Base-by-base conservation (phyloP, 2,888 invertebrate genomes). In the Pseudanteris insignis region DNA sequence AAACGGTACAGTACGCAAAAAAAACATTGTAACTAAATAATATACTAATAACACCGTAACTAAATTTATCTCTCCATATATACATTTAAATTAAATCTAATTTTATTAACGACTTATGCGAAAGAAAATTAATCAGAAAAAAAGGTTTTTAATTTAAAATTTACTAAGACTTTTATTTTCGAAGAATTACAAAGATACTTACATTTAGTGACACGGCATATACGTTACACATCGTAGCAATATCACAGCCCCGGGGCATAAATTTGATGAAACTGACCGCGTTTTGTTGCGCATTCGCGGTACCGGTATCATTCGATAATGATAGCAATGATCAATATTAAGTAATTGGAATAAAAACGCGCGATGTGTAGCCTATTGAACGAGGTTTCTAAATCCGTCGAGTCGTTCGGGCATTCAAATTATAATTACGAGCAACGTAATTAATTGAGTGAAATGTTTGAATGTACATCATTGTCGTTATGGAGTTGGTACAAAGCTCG, bases 391-490 rank as follows among this genome's bases (percentile, higher is more conserved):
- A 64, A 67, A 68, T 67, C 65, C 60, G 58, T 50, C 53, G 66
- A 67, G 64, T n/a, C 51, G 63, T 67, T 60, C 44, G 58, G 47
- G 67, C 65, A 64, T 64, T 66, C 65, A 67, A 68, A 72, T 72
- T 70, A 71, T 71, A 70, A 74, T 74, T 76, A 73, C 63, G 69
- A 67, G 68, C 64, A 65, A 60, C 65, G 72, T 72, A 75, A 78
- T 76, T 76, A 77, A 78, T 75, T 72, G 72, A 71, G 70, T 69
- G 70, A 70, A 73, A 75, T 74, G 70, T 65, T 66, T 64, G 57
- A 68, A 57, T 64, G 67, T 69, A 69, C 66, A 67, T 72, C 68
- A 71, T 66, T 71, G 70, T 72, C 70, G 69, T 73, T 72, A 68
- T 64, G 50, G 65, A 73, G 73, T 72, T 70, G 70, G 70, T 69